A percentile compares a stretch with the other conserved stretches of the same genome.
These are phyloP conservation scores for Pelosia muscerda DNA, from an alignment of 2,888 invertebrate genomes.

Conservation along the genomic window DNA sequence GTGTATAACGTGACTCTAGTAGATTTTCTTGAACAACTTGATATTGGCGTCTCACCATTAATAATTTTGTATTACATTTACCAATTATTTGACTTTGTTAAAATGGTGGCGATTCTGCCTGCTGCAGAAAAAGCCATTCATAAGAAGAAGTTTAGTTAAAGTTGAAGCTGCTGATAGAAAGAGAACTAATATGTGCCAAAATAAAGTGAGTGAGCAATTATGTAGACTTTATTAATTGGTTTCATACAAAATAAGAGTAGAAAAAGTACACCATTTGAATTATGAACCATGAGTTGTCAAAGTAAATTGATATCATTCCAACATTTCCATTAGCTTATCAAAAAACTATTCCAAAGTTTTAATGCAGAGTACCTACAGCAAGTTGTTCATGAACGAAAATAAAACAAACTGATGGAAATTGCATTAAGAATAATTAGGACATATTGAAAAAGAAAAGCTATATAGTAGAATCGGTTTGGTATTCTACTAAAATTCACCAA, in stretches of 20 bases:
- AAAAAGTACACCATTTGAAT: not conserved
- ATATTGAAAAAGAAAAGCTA: not conserved
- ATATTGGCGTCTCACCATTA: too few relatives aligned
- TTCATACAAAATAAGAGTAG: not conserved
- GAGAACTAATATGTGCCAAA: not conserved
- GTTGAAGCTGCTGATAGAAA: too few relatives aligned
- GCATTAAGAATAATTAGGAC: not conserved
- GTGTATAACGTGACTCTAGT: too few relatives aligned
- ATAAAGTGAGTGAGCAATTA: not conserved
- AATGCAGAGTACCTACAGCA: conserved; percentile 13
- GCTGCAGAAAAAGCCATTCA: too few relatives aligned
- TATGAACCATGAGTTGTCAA: not conserved
- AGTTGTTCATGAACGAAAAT: conserved; percentile 13
- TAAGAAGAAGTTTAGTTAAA: too few relatives aligned
- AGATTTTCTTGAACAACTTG: too few relatives aligned
- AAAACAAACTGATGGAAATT: conserved; percentile 9
- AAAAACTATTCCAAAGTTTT: conserved; percentile 19
- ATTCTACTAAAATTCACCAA: not conserved
- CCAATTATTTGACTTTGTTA: too few relatives aligned
- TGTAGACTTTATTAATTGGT: not conserved
- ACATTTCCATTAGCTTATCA: conserved; percentile 15
- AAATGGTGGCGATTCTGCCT: too few relatives aligned
- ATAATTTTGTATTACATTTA: too few relatives aligned
- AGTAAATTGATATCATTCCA: conserved; percentile 6
- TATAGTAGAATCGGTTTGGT: not conserved